Evolutionary conservation across 2,113 vertebrate genomes (phyloP).

Genomic region (Syrmaticus mikado): DNA sequence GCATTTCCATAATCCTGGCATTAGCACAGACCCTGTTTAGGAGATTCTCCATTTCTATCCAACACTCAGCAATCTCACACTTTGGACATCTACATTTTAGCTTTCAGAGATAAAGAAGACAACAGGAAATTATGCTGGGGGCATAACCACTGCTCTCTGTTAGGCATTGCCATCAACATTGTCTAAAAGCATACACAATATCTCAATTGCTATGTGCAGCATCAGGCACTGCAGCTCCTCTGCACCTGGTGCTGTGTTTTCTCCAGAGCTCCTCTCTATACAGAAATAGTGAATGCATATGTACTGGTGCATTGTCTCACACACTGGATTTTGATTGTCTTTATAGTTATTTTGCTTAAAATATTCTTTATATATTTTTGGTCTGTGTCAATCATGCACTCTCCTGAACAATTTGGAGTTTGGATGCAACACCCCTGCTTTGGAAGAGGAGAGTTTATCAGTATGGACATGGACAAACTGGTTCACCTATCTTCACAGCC

Average conservation of each 20-base stretch:
- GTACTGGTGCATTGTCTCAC: not conserved
- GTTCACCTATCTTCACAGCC: not conserved
- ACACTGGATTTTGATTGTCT: not conserved
- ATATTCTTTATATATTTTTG: not conserved
- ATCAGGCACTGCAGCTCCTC: not conserved
- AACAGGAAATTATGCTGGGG: not conserved
- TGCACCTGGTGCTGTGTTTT: not conserved
- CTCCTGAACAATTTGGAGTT: not conserved
- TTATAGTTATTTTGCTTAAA: not conserved
- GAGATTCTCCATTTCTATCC: rapidly evolving
- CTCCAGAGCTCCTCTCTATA: not conserved
- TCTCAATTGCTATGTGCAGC: not conserved
- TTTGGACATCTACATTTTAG: not conserved
- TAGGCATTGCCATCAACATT: not conserved
- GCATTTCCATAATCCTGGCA: not conserved
- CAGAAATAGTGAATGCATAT: not conserved
- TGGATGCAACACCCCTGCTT: not conserved
- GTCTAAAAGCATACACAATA: not conserved
- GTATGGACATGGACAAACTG: not conserved
- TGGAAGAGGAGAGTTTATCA: not conserved
- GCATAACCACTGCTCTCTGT: not conserved
- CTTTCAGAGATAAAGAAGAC: not conserved
- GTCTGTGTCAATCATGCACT: not conserved
- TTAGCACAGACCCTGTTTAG: not conserved
- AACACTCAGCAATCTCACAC: not conserved